Evolutionary conservation across 2,888 invertebrate genomes (phyloP).

Genomic region (Heteromyza rotundicornis): DNA sequence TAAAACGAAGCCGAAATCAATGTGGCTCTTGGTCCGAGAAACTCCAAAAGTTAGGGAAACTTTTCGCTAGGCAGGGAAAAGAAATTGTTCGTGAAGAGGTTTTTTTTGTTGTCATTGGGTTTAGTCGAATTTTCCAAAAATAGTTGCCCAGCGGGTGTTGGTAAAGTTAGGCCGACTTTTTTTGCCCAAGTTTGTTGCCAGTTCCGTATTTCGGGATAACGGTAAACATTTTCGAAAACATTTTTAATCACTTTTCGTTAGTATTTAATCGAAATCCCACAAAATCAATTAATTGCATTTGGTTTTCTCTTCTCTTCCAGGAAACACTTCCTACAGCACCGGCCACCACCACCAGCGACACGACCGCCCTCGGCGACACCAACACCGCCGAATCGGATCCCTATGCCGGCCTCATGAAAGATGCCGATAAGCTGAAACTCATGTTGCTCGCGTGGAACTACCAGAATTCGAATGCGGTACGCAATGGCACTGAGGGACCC

Average conservation of each 20-base stretch:
- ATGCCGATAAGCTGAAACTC: slow-evolving; percentile 85
- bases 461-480: slow-evolving; percentile 76
- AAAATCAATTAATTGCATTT: background rate
- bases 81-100: too few relatives aligned
- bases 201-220: too few relatives aligned
- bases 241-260: background rate
- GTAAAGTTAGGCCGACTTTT: too few relatives aligned
- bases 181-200: too few relatives aligned
- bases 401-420: slow-evolving; percentile 69
- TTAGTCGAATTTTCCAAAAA: too few relatives aligned
- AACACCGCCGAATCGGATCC: slow-evolving; percentile 52
- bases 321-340: slow-evolving; percentile 58
- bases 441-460: slow-evolving; percentile 90
- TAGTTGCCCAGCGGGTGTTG: too few relatives aligned
- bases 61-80: too few relatives aligned
- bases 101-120: too few relatives aligned
- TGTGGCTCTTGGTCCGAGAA: too few relatives aligned
- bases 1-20: background rate
- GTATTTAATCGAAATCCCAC: too few relatives aligned
- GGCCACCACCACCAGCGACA: slow-evolving; percentile 45
- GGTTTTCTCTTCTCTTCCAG: slow-evolving; percentile 32
- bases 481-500: slow-evolving; percentile 66
- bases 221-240: background rate
- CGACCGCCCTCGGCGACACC: slow-evolving; percentile 31
- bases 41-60: too few relatives aligned